Evolutionary conservation across 2,888 invertebrate species (phyloP), one percentile per base, ranked within the genome.

Genomic region (Eupelmus urozonus): DNA sequence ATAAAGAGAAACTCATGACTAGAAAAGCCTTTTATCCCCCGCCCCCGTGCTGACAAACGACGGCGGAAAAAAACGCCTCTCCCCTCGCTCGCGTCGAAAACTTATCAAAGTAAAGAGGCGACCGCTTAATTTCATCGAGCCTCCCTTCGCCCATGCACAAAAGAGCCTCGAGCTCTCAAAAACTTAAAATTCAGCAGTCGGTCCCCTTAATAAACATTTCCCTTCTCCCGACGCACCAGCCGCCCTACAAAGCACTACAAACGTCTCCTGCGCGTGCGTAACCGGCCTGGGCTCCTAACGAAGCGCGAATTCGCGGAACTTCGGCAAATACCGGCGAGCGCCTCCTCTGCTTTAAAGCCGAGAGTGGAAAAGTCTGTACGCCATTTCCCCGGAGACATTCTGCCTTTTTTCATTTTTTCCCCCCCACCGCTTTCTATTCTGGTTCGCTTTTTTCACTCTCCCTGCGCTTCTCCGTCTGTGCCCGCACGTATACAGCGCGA

Each of bases 251-350:
- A n/a, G n/a, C n/a, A n/a, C n/a, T n/a, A n/a, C n/a, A n/a, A n/a
- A n/a, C n/a, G n/a, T n/a, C n/a, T n/a, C n/a, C n/a, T n/a, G n/a
- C n/a, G n/a, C n/a, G n/a, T n/a, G n/a, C n/a, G n/a, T n/a, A n/a
- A n/a, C n/a, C n/a, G 76, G 77, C 63, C 71, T 71, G 55, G 63
- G 70, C 67, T 72, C 77, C 71, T 78, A 70, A 65, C 55, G 65
- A 65, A 65, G 65, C 57, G 45, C 57, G 57, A 55, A 62, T 62
- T 40, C 71, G 60, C 16, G 20, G 34, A 59, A 57, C 42, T 69
- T 40, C 20, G 51, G 51, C 2, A 49, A 59, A 59, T 25, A 59
- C n/a, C 45, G 49, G 23, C 34, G 0, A 34, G 69, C 42, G 18
- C 2, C n/a, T 7, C 25, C 16, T 4, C 2, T 45, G 60, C 53